phyloP scores from a whole-genome alignment of 1,140 invertebrate species.

The Bombus superbus region DNA sequence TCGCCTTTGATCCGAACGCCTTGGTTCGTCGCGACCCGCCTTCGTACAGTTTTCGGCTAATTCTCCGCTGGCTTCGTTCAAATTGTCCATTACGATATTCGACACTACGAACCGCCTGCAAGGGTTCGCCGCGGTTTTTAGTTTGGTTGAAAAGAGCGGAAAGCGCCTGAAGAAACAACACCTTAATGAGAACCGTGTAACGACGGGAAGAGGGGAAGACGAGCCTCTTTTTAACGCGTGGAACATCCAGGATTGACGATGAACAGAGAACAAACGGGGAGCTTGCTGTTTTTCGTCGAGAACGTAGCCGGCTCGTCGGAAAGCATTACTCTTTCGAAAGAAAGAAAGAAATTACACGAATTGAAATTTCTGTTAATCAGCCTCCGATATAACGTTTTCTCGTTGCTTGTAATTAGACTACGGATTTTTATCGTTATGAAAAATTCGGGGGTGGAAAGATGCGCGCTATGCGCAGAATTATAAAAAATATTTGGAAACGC shows the following conservation, averaged over 20 bases:
- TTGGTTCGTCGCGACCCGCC: background rate
- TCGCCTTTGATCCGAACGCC: background rate
- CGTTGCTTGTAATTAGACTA: too few species aligned
- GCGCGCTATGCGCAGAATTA: background rate
- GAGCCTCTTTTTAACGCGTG: background rate
- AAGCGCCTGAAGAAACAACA: background rate
- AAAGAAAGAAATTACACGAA: background rate
- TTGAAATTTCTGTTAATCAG: background rate
- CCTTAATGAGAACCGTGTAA: background rate
- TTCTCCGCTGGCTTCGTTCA: background rate
- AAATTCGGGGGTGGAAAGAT: background rate
- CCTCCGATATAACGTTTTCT: too few species aligned
- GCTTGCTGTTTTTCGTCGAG: background rate
- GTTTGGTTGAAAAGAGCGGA: background rate
- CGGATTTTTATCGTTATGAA: background rate
- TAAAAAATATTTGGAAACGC: background rate
- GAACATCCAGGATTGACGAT: background rate
- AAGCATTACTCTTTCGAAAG: too few species aligned
- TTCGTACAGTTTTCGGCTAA: background rate
- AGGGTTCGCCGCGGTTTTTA: background rate
- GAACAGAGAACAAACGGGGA: background rate
- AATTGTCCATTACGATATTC: constrained; percentile 7
- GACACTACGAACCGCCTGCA: background rate
- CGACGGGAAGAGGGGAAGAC: background rate
- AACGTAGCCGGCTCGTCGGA: background rate